A percentile compares a stretch with the other conserved stretches of the same genome.
Evolutionary conservation across 2,888 invertebrate genomes (phyloP).

Genomic region (Papilio protenor): DNA sequence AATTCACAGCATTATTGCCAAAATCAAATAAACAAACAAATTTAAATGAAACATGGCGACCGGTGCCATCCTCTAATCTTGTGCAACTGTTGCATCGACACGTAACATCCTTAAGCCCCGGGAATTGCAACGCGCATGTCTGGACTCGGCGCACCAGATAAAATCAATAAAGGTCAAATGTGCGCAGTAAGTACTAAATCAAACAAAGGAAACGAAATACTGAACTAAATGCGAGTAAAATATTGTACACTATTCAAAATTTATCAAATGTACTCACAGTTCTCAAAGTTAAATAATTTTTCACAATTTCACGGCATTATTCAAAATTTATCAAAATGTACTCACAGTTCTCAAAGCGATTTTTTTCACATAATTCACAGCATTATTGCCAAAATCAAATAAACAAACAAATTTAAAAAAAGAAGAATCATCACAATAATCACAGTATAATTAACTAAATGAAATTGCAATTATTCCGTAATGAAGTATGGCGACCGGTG

Average conservation of each 20-base stretch:
- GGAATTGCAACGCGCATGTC: conserved; percentile 45
- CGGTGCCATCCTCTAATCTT: not conserved
- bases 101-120: not conserved
- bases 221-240: too few relatives aligned
- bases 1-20: not conserved
- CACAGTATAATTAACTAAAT: too few relatives aligned
- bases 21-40: not conserved
- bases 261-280: too few relatives aligned
- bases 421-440: not conserved
- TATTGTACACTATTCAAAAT: too few relatives aligned
- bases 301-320: not conserved
- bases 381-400: too few relatives aligned
- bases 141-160: not conserved
- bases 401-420: not conserved
- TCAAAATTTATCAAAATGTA: not conserved
- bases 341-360: not conserved
- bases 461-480: not conserved
- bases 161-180: conserved; percentile 2
- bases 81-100: not conserved
- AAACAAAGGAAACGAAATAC: conserved; percentile 20
- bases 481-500: not conserved
- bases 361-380: not conserved
- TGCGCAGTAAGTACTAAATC: not conserved
- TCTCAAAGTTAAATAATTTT: not conserved
- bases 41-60: not conserved